Conservation (phyloP, 2,797 vertebrate genomes). For the Muscicapa comitata region DNA sequence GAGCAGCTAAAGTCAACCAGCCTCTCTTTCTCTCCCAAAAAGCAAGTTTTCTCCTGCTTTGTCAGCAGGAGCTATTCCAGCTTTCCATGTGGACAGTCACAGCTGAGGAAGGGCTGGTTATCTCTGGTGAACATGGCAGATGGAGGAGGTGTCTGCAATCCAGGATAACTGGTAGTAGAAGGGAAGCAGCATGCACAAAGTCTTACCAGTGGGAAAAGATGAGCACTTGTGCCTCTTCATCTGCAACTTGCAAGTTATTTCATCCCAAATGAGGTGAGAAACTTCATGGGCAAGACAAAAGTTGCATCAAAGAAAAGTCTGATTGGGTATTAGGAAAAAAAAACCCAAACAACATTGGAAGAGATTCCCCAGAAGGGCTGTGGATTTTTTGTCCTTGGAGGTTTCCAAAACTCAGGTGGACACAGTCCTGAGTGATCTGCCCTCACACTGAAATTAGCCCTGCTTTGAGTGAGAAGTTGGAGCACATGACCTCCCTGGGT, state of each 20-base stretch:
- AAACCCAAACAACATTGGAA: rapidly evolving
- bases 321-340: background rate
- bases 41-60: background rate
- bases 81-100: background rate
- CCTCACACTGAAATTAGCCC: background rate
- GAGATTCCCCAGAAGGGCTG: background rate
- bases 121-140: background rate
- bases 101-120: background rate
- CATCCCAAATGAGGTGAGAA: background rate
- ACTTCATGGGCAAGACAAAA: background rate
- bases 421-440: background rate
- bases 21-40: background rate
- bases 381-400: background rate
- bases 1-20: background rate
- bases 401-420: background rate
- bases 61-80: background rate
- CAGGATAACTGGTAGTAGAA: background rate
- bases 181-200: background rate
- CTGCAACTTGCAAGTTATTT: background rate
- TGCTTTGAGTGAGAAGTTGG: background rate
- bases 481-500: background rate
- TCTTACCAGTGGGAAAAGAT: background rate
- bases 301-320: background rate
- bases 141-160: background rate
- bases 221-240: background rate